A percentile compares a stretch with the other conserved stretches of the same genome.
These are phyloP conservation scores for Hippasteria phrygiana DNA, from an alignment of 53 echinoderm and acorn worm species.

Conservation along the genomic window DNA sequence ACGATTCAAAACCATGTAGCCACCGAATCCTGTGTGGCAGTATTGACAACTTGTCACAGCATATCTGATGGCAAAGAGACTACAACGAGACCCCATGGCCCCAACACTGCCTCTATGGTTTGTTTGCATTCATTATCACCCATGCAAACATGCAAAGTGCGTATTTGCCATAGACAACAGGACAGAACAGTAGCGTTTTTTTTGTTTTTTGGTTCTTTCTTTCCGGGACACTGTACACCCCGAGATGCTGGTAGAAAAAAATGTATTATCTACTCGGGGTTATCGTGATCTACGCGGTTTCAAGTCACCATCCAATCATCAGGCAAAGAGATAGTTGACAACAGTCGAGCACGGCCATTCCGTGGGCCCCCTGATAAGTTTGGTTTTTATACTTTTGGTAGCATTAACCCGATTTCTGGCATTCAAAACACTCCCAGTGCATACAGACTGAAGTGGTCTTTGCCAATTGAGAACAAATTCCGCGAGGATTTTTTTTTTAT, in stretches of 20 bases:
- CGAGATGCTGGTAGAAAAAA: neutral
- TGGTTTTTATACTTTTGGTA: conserved; percentile 4
- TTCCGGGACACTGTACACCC: neutral
- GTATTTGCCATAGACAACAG: conserved; percentile 32
- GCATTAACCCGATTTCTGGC: conserved; percentile 53
- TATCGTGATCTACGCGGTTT: conserved; percentile 39
- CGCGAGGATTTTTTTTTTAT: neutral
- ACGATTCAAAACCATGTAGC: neutral
- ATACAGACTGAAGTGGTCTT: conserved; percentile 6
- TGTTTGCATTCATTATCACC: conserved; percentile 49
- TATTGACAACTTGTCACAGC: conserved; percentile 47
- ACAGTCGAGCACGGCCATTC: conserved; percentile 10
- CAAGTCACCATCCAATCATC: conserved; percentile 11
- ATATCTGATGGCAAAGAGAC: neutral
- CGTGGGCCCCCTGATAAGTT: neutral
- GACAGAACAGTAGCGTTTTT: conserved; percentile 48
- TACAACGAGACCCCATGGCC: conserved; percentile 12
- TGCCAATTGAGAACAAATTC: neutral
- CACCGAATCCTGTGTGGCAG: neutral
- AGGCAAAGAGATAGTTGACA: neutral
- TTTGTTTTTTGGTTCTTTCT: neutral
- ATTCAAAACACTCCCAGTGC: conserved; percentile 3
- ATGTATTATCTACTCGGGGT: neutral
- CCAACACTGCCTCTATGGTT: conserved; percentile 10
- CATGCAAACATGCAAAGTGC: conserved; percentile 57